A percentile compares a stretch with the other conserved stretches of the same genome.
Evolutionary conservation across 2,113 vertebrate genomes (phyloP).

Genomic region (Oryzias curvinotus): DNA sequence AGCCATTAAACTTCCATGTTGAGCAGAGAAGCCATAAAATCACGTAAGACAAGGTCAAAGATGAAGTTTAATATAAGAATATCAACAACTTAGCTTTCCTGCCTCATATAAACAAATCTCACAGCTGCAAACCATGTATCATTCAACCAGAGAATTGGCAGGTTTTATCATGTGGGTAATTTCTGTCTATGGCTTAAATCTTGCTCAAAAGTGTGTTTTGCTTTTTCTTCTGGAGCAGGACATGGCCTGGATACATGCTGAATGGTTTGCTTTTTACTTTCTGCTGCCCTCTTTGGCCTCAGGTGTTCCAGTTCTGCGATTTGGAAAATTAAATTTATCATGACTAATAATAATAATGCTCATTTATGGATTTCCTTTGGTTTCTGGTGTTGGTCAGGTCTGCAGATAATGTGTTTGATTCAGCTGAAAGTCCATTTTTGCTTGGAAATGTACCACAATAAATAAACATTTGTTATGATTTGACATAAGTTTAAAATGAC

Average conservation of each 20-base stretch:
- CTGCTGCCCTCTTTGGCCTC: slow-evolving; percentile 13
- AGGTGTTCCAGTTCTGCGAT: slow-evolving; percentile 4
- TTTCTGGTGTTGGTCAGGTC: no score
- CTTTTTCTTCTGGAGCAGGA: neutral
- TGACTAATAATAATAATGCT: no score
- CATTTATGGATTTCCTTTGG: no score
- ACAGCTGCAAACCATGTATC: neutral
- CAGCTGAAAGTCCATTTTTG: no score
- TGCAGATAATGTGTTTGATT: no score
- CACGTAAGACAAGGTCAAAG: no score
- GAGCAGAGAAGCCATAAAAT: no score
- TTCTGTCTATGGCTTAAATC: neutral
- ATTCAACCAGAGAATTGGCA: neutral
- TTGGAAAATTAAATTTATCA: neutral
- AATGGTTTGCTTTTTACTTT: slow-evolving; percentile 2
- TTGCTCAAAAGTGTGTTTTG: neutral
- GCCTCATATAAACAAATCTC: neutral
- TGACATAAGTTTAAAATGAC: no score
- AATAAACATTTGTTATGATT: no score
- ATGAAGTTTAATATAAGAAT: neutral
- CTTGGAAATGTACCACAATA: no score
- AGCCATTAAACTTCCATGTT: no score
- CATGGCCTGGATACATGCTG: neutral
- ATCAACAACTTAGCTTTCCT: neutral
- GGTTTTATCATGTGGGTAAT: neutral